Percentiles rank a stretch among this genome's conserved stretches.
phyloP scores from a whole-genome alignment of 2,797 vertebrate species.

The Gadopsis bispinosus region DNA sequence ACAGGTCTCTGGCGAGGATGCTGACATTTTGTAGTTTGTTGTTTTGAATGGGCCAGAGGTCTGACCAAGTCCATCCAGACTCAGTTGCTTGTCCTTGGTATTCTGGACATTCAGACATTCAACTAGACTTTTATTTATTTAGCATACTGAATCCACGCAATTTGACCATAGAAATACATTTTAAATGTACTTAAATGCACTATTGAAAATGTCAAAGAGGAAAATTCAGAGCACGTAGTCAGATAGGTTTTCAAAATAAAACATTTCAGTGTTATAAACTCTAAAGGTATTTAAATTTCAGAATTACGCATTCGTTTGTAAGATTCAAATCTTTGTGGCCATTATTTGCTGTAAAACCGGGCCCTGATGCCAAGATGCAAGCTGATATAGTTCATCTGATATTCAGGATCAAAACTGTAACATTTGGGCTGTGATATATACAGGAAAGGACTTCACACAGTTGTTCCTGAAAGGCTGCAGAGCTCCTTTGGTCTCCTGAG shows the following conservation, averaged over 20 bases:
- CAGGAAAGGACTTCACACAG: constrained; percentile 52
- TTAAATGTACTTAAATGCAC: too few species aligned
- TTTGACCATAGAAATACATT: too few species aligned
- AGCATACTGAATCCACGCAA: not conserved
- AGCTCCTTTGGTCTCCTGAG: constrained; percentile 62
- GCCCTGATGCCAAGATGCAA: constrained; percentile 29
- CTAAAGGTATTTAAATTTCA: not conserved
- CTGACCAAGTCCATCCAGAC: not conserved
- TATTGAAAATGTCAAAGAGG: not conserved
- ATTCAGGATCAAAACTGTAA: constrained; percentile 54
- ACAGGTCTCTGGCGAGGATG: too few species aligned
- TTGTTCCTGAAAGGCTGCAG: constrained; percentile 50
- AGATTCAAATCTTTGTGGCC: not conserved
- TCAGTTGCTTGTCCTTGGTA: not conserved
- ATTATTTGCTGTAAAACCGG: constrained; percentile 19
- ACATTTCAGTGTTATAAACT: not conserved
- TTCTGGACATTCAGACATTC: not conserved
- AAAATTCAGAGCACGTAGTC: not conserved
- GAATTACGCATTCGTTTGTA: not conserved
- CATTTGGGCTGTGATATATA: constrained; percentile 59
- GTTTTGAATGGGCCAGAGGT: not conserved
- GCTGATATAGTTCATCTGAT: constrained; percentile 38
- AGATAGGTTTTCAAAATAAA: not conserved
- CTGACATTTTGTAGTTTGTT: not conserved
- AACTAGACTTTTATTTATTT: not conserved